A percentile compares a stretch with the other conserved stretches of the same genome.
Evolutionary conservation across 2,113 vertebrate genomes (phyloP).

Genomic region (Rynchops niger): DNA sequence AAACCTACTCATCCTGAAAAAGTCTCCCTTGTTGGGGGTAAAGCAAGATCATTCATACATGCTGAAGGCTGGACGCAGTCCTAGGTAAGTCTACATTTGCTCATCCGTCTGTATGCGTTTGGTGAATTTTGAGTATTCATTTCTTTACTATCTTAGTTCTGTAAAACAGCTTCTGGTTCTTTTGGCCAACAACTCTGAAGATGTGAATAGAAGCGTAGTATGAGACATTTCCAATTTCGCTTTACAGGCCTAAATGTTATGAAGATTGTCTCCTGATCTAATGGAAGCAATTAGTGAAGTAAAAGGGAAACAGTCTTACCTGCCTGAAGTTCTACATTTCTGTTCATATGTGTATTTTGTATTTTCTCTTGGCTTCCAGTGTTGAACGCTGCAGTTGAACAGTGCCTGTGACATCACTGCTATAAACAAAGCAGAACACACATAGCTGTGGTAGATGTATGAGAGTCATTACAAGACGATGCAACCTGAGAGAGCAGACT

Average conservation of each 20-base stretch:
- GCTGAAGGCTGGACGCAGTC: background rate
- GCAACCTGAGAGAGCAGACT: background rate
- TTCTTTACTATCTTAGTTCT: background rate
- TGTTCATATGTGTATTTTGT: background rate
- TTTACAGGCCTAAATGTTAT: background rate
- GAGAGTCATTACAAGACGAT: background rate
- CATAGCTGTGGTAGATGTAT: no score
- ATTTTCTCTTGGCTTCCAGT: background rate
- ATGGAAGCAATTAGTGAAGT: background rate
- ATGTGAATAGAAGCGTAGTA: background rate
- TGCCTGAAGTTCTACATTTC: background rate
- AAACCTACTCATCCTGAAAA: background rate
- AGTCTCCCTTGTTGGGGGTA: background rate
- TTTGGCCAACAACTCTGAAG: background rate
- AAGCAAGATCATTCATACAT: background rate
- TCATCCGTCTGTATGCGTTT: background rate
- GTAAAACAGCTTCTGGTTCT: background rate
- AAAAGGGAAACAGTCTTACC: background rate
- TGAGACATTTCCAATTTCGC: background rate
- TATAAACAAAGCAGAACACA: background rate
- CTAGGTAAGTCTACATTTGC: background rate
- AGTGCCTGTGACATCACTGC: fast-evolving
- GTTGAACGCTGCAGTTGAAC: background rate
- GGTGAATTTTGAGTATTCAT: background rate
- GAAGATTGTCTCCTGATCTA: background rate